phyloP scores from a whole-genome alignment of 2,888 invertebrate species.

The Arrhopalites spinosus region DNA sequence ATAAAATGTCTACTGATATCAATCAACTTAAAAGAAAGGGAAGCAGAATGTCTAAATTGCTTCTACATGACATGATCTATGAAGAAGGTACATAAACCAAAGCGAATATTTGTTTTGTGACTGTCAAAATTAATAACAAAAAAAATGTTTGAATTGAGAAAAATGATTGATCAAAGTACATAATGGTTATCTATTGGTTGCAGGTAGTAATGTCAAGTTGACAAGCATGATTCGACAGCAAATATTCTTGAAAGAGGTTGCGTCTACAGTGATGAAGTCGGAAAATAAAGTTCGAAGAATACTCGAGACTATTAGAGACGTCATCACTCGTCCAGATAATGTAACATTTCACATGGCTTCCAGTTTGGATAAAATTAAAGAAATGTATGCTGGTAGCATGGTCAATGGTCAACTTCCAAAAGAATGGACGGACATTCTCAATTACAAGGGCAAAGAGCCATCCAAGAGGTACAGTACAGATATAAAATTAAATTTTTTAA shows the following conservation, averaged over 20 bases:
- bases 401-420: conserved; percentile 20
- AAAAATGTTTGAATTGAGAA: not conserved
- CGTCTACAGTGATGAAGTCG: conserved; percentile 64
- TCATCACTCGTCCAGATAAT: conserved; percentile 67
- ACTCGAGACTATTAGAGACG: conserved; percentile 66
- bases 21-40: conserved; percentile 76
- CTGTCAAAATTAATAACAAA: not conserved
- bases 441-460: conserved; percentile 22
- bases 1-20: conserved; percentile 74
- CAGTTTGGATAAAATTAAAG: conserved; percentile 67
- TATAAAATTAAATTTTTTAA: too few relatives aligned
- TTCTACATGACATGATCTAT: conserved; percentile 68
- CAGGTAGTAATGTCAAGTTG: conserved; percentile 38
- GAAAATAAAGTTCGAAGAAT: conserved; percentile 59
- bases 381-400: not conserved
- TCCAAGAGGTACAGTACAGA: conserved; percentile 15
- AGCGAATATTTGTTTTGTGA: not conserved
- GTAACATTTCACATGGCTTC: conserved; percentile 74
- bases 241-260: conserved; percentile 71
- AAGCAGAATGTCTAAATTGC: conserved; percentile 68
- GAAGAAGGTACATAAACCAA: conserved; percentile 62
- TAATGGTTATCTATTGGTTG: not conserved
- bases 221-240: conserved; percentile 75
- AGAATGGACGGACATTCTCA: conserved; percentile 18
- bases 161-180: not conserved